phyloP scores from a whole-genome alignment of 2,888 invertebrate species.

The Leucophenga maculata region DNA sequence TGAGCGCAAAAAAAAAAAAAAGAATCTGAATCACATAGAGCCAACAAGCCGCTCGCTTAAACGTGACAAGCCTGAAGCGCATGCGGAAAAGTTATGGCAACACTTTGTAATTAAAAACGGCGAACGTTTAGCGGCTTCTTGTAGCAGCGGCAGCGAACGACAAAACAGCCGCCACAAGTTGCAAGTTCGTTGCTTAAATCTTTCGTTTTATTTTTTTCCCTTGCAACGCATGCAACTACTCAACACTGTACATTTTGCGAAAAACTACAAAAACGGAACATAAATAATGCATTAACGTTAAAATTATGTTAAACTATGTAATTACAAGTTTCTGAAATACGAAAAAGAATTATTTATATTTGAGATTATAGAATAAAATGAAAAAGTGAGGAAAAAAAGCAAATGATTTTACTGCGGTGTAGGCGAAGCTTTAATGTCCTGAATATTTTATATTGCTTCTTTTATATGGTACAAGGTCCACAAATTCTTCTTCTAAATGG shows the following conservation, averaged over 20 bases:
- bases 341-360: slow-evolving; percentile 21
- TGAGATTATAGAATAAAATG: slow-evolving; percentile 1
- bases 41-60: too few species aligned
- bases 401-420: neutral
- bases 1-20: neutral
- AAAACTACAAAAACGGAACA: slow-evolving; percentile 17
- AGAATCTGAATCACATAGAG: neutral
- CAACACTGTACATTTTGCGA: neutral
- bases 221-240: neutral
- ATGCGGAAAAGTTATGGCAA: neutral
- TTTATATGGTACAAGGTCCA: too few species aligned
- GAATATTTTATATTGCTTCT: too few species aligned
- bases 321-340: slow-evolving; percentile 22
- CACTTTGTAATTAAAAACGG: slow-evolving; percentile 20
- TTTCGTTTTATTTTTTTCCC: slow-evolving; percentile 46
- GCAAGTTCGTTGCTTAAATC: slow-evolving; percentile 64
- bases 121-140: slow-evolving; percentile 10
- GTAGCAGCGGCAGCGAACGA: neutral
- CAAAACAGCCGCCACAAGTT: neutral
- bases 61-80: slow-evolving; percentile 18
- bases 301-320: slow-evolving; percentile 27
- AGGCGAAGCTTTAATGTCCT: neutral
- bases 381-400: neutral
- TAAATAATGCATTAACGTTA: slow-evolving; percentile 26
- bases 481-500: too few species aligned